Conservation (phyloP, 2,888 invertebrate species). For the Acrobasis suavella region DNA sequence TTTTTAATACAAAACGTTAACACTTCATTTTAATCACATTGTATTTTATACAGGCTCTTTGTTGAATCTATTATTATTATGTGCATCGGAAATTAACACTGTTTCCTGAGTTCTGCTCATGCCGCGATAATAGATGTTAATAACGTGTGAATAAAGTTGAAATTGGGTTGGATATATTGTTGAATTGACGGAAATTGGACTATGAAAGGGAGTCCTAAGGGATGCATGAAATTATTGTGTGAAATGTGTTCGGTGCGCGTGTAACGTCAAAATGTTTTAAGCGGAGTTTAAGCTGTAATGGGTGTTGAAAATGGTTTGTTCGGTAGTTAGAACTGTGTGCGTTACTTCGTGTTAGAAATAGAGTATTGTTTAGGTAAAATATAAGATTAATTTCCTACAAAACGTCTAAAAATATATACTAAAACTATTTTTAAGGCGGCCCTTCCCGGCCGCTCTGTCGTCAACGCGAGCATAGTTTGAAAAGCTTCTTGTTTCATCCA, state of each 20-base stretch:
- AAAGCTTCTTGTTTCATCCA: no score
- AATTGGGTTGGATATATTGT: conserved; percentile 4
- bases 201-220: conserved; percentile 20
- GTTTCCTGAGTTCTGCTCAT: not conserved
- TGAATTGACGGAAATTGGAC: conserved; percentile 20
- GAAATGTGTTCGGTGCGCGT: conserved; percentile 10
- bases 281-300: conserved; percentile 1
- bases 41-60: conserved; percentile 21
- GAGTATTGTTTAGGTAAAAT: no score
- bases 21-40: conserved; percentile 19
- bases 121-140: conserved; percentile 9
- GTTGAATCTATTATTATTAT: conserved; percentile 24
- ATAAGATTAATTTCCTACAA: no score
- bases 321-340: not conserved
- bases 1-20: conserved; percentile 11
- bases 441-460: no score
- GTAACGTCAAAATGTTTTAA: conserved; percentile 1
- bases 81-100: conserved; percentile 20
- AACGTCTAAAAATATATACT: no score
- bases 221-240: conserved; percentile 21
- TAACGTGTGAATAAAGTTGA: conserved; percentile 1
- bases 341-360: not conserved
- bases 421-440: no score
- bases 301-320: not conserved
- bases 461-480: no score